Evolutionary conservation across 1,140 invertebrate species (phyloP).

Genomic region (Eurosta solidaginis): DNA sequence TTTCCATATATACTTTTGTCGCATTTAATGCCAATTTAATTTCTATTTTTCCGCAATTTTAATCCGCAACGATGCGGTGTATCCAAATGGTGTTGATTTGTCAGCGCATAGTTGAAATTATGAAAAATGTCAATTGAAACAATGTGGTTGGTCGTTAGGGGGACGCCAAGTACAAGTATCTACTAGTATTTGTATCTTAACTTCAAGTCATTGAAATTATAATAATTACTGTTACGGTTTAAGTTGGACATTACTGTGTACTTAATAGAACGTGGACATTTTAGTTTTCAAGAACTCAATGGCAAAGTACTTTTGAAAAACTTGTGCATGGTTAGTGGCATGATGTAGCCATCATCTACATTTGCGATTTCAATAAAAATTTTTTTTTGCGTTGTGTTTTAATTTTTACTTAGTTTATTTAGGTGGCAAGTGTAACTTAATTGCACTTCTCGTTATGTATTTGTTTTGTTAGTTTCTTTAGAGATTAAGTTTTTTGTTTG

Average conservation of each 20-base stretch:
- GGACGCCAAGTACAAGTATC: too few relatives aligned
- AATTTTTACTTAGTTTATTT: too few relatives aligned
- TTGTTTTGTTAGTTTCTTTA: too few relatives aligned
- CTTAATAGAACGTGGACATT: not conserved
- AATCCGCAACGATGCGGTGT: slow-evolving; percentile 9
- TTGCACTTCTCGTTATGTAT: too few relatives aligned
- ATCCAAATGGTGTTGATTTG: not conserved
- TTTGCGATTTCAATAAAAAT: not conserved
- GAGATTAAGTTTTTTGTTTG: too few relatives aligned
- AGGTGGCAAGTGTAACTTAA: too few relatives aligned
- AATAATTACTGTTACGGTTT: not conserved
- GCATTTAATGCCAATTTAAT: slow-evolving; percentile 23
- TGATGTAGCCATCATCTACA: not conserved
- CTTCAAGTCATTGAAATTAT: not conserved
- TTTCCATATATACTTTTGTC: not conserved
- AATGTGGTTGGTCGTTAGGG: not conserved
- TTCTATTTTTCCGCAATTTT: slow-evolving; percentile 26
- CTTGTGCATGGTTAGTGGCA: not conserved
- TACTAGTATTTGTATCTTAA: not conserved
- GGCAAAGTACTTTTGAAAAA: not conserved
- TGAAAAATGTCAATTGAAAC: slow-evolving; percentile 4
- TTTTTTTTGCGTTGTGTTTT: too few relatives aligned
- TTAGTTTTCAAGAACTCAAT: not conserved
- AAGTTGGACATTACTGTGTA: not conserved
- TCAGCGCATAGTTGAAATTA: not conserved